Conservation (phyloP, 2,113 vertebrate genomes). For the Terrapene triunguis region DNA sequence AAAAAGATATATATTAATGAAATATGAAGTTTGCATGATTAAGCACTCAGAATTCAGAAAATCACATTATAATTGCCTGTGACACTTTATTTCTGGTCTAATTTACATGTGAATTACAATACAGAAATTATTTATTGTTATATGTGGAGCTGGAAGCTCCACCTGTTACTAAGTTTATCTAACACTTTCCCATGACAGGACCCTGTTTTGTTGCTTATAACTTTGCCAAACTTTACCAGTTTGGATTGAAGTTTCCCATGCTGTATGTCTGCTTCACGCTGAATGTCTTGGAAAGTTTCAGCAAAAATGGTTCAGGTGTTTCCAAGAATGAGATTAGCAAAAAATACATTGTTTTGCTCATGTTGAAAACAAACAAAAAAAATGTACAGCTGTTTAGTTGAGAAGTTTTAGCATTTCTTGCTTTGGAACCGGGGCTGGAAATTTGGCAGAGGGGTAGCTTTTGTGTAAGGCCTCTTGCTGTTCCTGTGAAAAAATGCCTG, state of each 20-base stretch:
- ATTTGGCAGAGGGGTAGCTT: no score
- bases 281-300: no score
- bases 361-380: no score
- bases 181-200: background rate
- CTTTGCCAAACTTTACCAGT: background rate
- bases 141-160: background rate
- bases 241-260: constrained; percentile 3
- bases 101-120: background rate
- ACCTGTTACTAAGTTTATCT: background rate
- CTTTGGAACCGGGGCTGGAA: no score
- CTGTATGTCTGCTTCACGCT: no score
- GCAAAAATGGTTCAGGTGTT: no score
- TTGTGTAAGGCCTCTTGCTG: no score
- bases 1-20: background rate
- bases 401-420: no score
- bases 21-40: background rate
- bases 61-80: background rate
- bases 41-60: background rate
- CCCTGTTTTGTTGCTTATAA: background rate
- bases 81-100: background rate
- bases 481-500: no score
- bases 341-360: no score
- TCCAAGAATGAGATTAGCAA: no score
- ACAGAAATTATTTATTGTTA: background rate
- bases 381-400: no score